These are phyloP conservation scores for Drosophila lini DNA, from an alignment of 1,140 invertebrate genomes.

Conservation along the genomic window DNA sequence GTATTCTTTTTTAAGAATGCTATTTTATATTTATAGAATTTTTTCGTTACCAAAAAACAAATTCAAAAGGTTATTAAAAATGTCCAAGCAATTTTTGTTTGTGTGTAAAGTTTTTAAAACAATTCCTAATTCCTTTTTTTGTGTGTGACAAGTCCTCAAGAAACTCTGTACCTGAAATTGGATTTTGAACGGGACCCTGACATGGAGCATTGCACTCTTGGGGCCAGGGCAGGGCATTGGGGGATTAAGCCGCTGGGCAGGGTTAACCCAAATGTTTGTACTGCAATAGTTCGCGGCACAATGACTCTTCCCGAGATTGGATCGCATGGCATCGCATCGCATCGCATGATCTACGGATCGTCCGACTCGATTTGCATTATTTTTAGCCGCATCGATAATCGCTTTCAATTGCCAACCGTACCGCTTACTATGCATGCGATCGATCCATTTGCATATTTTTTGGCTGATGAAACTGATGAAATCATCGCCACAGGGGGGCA, in stretches of 20 bases:
- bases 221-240: no score
- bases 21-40: no score
- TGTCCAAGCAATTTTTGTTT: background rate
- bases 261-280: slow-evolving; percentile 25
- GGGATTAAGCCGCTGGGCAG: background rate
- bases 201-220: slow-evolving; percentile 23
- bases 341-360: slow-evolving; percentile 40
- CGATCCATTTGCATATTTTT: slow-evolving; percentile 57
- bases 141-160: background rate
- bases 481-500: slow-evolving; percentile 40
- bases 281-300: slow-evolving; percentile 71
- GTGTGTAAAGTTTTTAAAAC: background rate
- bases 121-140: background rate
- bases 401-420: slow-evolving; percentile 58
- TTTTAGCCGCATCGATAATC: slow-evolving; percentile 48
- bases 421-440: slow-evolving; percentile 59
- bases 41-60: no score
- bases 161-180: slow-evolving; percentile 21
- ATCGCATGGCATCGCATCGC: slow-evolving; percentile 7
- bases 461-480: slow-evolving; percentile 67
- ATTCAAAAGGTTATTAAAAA: background rate
- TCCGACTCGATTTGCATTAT: slow-evolving; percentile 52
- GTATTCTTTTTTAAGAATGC: no score
- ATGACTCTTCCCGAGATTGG: slow-evolving; percentile 50
- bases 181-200: slow-evolving; percentile 8